phyloP scores from a whole-genome alignment of 1,140 invertebrate genomes.

The Diabrotica virgifera region DNA sequence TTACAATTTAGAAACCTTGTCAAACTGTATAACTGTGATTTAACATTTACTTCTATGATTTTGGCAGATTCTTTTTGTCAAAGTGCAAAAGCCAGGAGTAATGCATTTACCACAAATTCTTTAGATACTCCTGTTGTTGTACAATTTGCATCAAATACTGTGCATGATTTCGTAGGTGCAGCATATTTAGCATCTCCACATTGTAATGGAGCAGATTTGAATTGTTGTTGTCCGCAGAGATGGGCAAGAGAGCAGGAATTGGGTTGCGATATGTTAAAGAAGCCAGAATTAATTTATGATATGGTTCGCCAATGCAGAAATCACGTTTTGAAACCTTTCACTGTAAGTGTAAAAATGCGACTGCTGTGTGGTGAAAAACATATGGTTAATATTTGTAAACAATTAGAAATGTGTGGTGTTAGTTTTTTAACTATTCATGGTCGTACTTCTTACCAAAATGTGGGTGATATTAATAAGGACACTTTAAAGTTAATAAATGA shows the following conservation, averaged over 20 bases:
- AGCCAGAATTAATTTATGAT: conserved; percentile 81
- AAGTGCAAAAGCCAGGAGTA: conserved; percentile 81
- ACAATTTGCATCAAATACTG: conserved; percentile 90
- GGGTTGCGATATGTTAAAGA: conserved; percentile 78
- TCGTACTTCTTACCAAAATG: conserved; percentile 74
- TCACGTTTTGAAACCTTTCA: conserved; percentile 70
- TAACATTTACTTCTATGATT: conserved; percentile 96
- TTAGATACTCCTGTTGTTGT: conserved; percentile 83
- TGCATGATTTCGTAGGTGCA: conserved; percentile 79
- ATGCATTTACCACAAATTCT: conserved; percentile 81
- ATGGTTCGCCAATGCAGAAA: conserved; percentile 75
- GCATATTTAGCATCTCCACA: conserved; percentile 81
- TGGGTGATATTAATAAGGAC: conserved; percentile 72
- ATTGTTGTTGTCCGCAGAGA: conserved; percentile 94
- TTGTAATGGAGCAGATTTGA: conserved; percentile 89
- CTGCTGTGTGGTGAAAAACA: conserved; percentile 57
- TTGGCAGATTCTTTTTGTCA: conserved; percentile 88
- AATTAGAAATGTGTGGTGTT: conserved; percentile 79
- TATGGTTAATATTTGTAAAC: conserved; percentile 72
- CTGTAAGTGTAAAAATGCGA: conserved; percentile 90
- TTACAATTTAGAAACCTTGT: conserved; percentile 84
- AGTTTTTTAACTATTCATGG: conserved; percentile 90
- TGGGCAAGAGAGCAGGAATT: conserved; percentile 92
- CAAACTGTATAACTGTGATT: conserved; percentile 79
- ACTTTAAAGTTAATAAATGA: conserved; percentile 72